A percentile compares a stretch with the other conserved stretches of the same genome.
These are phyloP conservation scores for Vulpes lagopus DNA, from an alignment of 2,113 vertebrate genomes.

Conservation along the genomic window DNA sequence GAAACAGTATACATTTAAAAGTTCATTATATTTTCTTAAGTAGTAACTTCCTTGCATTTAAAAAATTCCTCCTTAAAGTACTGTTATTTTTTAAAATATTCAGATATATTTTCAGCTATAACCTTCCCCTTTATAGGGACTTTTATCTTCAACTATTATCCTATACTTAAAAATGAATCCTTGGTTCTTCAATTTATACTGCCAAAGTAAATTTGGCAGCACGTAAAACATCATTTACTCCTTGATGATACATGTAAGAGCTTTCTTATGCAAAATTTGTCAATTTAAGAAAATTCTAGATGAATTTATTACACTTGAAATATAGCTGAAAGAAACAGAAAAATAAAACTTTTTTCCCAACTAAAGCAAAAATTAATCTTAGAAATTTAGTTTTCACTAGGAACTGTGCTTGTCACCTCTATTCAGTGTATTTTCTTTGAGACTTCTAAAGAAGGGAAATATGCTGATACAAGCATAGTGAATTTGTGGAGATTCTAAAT, in stretches of 20 bases:
- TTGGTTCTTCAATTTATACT: neutral
- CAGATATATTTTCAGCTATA: neutral
- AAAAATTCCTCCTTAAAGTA: neutral
- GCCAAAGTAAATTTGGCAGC: neutral
- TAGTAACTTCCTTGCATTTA: neutral
- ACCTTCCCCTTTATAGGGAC: neutral
- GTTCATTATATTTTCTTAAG: neutral
- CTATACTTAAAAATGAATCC: neutral
- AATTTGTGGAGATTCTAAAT: neutral
- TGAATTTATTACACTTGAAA: neutral
- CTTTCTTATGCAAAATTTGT: neutral
- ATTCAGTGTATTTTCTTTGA: neutral
- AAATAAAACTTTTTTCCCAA: neutral
- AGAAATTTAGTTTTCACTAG: neutral
- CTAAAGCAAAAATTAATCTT: neutral
- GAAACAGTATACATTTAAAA: neutral
- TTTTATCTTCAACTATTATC: neutral
- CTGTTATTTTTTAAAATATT: neutral
- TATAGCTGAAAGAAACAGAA: constrained; percentile 3
- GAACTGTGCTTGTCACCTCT: neutral
- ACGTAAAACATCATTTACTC: neutral
- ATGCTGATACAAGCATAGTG: neutral
- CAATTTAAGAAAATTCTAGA: constrained; percentile 15
- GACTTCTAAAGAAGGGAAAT: neutral
- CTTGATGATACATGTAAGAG: neutral